Percentiles rank a stretch among this genome's conserved stretches.
Conservation (phyloP, 2,797 vertebrate species). For the Huso huso region DNA sequence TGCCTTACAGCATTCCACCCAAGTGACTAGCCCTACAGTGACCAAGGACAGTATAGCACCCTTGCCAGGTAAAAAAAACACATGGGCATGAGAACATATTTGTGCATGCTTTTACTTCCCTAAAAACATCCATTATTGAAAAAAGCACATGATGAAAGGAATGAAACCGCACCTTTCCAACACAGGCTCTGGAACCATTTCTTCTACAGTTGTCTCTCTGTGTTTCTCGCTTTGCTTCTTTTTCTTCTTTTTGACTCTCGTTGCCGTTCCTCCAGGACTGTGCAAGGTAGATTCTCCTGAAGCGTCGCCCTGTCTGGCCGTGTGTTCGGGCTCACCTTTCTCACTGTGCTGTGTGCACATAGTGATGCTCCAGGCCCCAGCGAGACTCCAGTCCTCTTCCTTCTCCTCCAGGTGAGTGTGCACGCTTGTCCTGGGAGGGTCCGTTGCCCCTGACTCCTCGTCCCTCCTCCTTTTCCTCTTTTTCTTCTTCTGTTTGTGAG, state of each 20-base stretch:
- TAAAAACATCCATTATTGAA: no score
- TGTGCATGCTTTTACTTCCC: no score
- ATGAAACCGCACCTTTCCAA: constrained; percentile 39
- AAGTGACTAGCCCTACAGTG: no score
- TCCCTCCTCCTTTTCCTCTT: constrained; percentile 31
- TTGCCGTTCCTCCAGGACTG: constrained; percentile 16
- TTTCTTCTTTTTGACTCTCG: constrained; percentile 38
- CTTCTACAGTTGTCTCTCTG: constrained; percentile 29
- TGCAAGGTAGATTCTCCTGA: background rate
- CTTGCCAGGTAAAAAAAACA: no score
- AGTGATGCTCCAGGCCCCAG: constrained; percentile 51
- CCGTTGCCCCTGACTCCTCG: background rate
- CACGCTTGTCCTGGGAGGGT: constrained; percentile 22
- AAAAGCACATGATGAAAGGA: no score
- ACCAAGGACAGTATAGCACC: no score
- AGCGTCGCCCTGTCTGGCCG: background rate
- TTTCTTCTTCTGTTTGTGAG: constrained; percentile 44
- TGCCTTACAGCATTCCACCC: no score
- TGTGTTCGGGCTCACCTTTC: constrained; percentile 5
- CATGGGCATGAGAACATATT: no score
- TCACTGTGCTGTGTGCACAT: constrained; percentile 12
- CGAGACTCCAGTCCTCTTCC: constrained; percentile 64
- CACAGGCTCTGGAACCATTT: background rate
- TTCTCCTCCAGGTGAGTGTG: constrained; percentile 40
- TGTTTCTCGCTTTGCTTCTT: constrained; percentile 41